phyloP scores from a whole-genome alignment of 2,888 invertebrate genomes.

The Aproaerema taeniolella region DNA sequence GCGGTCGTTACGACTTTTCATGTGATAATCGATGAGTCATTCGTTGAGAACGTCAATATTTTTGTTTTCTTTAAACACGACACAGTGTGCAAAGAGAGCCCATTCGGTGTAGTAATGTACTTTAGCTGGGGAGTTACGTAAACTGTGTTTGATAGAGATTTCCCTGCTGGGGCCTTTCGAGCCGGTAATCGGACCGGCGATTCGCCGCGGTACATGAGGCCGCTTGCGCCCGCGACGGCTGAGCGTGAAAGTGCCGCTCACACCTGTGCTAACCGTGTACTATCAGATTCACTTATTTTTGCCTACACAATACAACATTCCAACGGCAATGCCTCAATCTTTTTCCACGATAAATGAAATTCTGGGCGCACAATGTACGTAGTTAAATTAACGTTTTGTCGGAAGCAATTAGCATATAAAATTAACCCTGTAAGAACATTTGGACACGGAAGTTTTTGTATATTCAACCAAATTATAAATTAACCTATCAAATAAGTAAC shows the following conservation, averaged over 20 bases:
- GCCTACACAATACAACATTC: slow-evolving; percentile 35
- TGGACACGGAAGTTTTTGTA: no score
- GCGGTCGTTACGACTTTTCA: slow-evolving; percentile 2
- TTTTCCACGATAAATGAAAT: slow-evolving; percentile 7
- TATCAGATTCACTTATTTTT: slow-evolving; percentile 57
- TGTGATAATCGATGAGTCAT: slow-evolving; percentile 9
- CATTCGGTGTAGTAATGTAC: no score
- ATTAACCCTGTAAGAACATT: no score
- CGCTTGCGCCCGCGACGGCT: slow-evolving; percentile 22
- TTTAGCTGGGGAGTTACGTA: slow-evolving; percentile 39
- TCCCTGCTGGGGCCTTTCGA: slow-evolving; percentile 36
- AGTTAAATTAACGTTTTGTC: no score
- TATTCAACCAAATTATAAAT: no score
- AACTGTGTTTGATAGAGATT: slow-evolving; percentile 34
- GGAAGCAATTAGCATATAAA: no score
- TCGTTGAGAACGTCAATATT: slow-evolving; percentile 1
- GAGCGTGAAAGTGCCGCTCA: slow-evolving; percentile 64
- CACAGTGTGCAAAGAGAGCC: neutral
- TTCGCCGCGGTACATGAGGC: no score
- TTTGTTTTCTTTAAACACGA: slow-evolving; percentile 4
- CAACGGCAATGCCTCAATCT: no score
- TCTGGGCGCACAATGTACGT: no score
- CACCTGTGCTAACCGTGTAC: slow-evolving; percentile 46
- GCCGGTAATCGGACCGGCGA: slow-evolving; percentile 36
- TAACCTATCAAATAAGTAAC: no score